These are phyloP conservation scores for Archips xylosteana DNA, from an alignment of 2,888 invertebrate genomes.

Conservation along the genomic window DNA sequence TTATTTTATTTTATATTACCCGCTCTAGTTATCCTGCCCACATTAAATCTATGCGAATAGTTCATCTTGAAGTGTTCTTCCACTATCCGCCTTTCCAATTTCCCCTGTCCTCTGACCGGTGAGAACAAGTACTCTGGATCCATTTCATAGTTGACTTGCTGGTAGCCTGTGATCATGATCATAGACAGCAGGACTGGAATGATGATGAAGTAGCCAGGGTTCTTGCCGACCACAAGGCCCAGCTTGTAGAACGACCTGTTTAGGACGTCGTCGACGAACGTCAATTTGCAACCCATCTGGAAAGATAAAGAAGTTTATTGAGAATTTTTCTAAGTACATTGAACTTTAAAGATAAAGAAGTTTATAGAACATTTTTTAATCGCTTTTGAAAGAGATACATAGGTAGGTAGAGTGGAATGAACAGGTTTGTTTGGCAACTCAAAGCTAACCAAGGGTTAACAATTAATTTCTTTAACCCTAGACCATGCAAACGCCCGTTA, in stretches of 20 bases:
- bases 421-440: too few species aligned
- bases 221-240: conserved; percentile 91
- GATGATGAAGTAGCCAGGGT: conserved; percentile 95
- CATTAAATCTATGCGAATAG: conserved; percentile 93
- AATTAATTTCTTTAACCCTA: too few species aligned
- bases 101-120: conserved; percentile 94
- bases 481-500: too few species aligned
- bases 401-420: too few species aligned
- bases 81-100: conserved; percentile 92
- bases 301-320: conserved; percentile 54
- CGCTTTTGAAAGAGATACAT: too few species aligned
- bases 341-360: too few species aligned
- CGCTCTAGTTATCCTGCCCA: conserved; percentile 94
- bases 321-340: neutral
- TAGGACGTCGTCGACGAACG: conserved; percentile 92
- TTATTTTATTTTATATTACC: conserved; percentile 86
- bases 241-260: conserved; percentile 93
- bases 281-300: conserved; percentile 90
- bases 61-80: conserved; percentile 95
- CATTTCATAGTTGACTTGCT: conserved; percentile 94
- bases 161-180: conserved; percentile 95
- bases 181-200: conserved; percentile 93
- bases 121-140: conserved; percentile 97
- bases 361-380: too few species aligned
- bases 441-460: too few species aligned